Evolutionary conservation across 2,888 invertebrate species (phyloP), one percentile per base, ranked within the genome.

Genomic region (Diadegma fenestrale): DNA sequence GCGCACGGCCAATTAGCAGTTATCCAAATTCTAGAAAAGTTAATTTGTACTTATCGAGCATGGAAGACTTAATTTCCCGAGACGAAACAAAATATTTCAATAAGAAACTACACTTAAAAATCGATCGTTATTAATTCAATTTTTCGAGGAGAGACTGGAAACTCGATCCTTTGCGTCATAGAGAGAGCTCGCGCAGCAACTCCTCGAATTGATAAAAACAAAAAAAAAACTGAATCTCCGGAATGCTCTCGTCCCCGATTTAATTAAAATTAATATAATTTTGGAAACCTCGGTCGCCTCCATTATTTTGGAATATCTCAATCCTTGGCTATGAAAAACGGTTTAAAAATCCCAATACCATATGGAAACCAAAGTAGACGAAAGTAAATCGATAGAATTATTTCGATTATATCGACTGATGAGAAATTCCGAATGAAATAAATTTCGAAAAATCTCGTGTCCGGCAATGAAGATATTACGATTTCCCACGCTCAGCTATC

Each of bases 401-500:
- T 22, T 54, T 26, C 3, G 12, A 33, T 54, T 22, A 37, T 14
- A 64, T 30, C 45, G 48, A 19, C 1, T 30, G 30, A 17, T 63
- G 37, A 64, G 51, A 19, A 51, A 64, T 64, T 22, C 48, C 33
- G 41, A 58, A 58, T 26, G 30, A 51, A 12, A 30, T 43, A 45
- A 45, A 81, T 37, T n/a, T n/a, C n/a, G n/a, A n/a, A 61, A 26
- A 71, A 75, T 64, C 45, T 77, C 37, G 68, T 61, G 73, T 64
- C 78, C 78, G 76, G 48, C 78, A 75, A 83, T 80, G 66, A 45
- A 77, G 76, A 82, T 63, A 75, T 63, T 37, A 75, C 61, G 48
- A 68, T 78, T 88, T 88, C 88, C 83, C 87, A 88, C 88, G 86
- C 71, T 85, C 82, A 72, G 68, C 79, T 82, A 80, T 64, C 79